These are phyloP conservation scores for Anguilla pacifica DNA, from an alignment of 2,797 vertebrate species.

Conservation along the genomic window DNA sequence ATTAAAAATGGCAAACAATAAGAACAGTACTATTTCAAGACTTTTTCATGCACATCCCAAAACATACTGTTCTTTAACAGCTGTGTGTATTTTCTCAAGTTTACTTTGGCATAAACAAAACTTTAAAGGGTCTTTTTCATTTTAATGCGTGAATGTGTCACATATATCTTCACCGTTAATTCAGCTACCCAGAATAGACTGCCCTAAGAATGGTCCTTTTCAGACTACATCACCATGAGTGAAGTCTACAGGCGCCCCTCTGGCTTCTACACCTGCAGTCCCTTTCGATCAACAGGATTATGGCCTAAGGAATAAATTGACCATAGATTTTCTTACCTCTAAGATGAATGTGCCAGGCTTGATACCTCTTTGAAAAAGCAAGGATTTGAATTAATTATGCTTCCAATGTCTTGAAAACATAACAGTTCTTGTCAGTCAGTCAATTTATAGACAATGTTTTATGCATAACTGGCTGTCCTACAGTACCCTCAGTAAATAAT, in stretches of 20 bases:
- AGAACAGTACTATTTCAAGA: background rate
- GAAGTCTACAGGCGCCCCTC: background rate
- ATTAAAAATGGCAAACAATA: background rate
- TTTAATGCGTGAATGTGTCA: background rate
- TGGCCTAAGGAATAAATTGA: background rate
- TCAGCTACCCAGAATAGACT: background rate
- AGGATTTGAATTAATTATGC: slow-evolving; percentile 40
- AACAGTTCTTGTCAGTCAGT: background rate
- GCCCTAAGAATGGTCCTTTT: background rate
- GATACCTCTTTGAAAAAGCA: background rate
- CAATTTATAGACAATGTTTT: slow-evolving; percentile 34
- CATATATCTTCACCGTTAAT: background rate
- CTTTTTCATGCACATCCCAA: background rate
- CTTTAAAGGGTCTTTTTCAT: background rate
- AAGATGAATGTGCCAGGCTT: background rate
- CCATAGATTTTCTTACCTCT: background rate
- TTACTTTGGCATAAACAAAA: background rate
- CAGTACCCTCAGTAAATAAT: slow-evolving; percentile 48
- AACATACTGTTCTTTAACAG: background rate
- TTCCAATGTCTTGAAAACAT: slow-evolving; percentile 41
- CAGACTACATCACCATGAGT: background rate
- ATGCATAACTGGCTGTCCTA: slow-evolving; percentile 23
- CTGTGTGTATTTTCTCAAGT: background rate
- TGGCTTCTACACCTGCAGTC: background rate
- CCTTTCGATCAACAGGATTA: background rate